Conservation (phyloP, 2,888 invertebrate genomes). For the Catocala sponsa region DNA sequence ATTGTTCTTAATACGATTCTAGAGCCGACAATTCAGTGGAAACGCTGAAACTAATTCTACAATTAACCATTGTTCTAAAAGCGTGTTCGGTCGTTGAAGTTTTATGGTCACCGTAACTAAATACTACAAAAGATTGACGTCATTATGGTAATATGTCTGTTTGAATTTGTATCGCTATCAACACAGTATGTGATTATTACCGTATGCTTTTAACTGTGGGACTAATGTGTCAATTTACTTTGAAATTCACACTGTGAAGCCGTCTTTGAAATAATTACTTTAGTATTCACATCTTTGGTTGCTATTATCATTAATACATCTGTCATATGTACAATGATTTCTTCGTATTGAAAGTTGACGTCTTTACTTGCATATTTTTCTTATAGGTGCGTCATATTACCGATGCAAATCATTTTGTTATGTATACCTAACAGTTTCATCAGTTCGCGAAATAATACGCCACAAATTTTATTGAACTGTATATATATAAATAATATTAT, state of each 20-base stretch:
- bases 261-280: slow-evolving; percentile 1
- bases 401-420: neutral
- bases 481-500: neutral
- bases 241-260: slow-evolving; percentile 17
- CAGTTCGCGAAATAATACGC: neutral
- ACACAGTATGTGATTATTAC: slow-evolving; percentile 23
- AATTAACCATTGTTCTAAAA: slow-evolving; percentile 46
- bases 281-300: slow-evolving; percentile 3
- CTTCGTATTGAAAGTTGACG: neutral
- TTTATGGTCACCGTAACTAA: slow-evolving; percentile 56
- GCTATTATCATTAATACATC: neutral
- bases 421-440: slow-evolving; percentile 2
- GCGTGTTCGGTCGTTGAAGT: slow-evolving; percentile 29
- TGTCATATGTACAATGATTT: slow-evolving; percentile 2
- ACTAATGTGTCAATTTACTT: slow-evolving; percentile 28
- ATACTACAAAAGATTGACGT: slow-evolving; percentile 60
- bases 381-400: neutral
- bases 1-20: slow-evolving; percentile 20
- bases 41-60: slow-evolving; percentile 42
- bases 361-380: neutral
- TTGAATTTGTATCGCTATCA: slow-evolving; percentile 29
- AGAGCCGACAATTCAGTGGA: slow-evolving; percentile 36
- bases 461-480: neutral
- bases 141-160: slow-evolving; percentile 36
- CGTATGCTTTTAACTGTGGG: slow-evolving; percentile 13